Conservation (phyloP, 1,140 invertebrate species). For the Drosophila ananassae region DNA sequence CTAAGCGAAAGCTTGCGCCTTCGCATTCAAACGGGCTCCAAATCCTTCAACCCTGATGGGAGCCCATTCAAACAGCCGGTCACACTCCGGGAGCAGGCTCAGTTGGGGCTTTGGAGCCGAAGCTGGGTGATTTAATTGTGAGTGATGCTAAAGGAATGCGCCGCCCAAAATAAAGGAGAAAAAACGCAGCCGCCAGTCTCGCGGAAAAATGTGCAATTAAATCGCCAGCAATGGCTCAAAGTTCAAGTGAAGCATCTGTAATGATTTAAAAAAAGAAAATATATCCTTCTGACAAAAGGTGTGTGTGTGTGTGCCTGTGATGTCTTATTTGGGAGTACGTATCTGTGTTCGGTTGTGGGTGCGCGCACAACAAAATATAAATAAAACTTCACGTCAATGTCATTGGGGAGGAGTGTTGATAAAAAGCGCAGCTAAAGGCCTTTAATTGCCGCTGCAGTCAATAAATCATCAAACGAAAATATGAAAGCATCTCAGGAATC, state of each 20-base stretch:
- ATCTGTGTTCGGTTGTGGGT: slow-evolving; percentile 30
- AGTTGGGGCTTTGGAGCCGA: slow-evolving; percentile 9
- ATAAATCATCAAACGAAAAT: slow-evolving; percentile 82
- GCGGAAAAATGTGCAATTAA: slow-evolving; percentile 39
- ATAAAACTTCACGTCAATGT: slow-evolving; percentile 75
- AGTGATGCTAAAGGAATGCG: slow-evolving; percentile 44
- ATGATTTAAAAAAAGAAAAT: slow-evolving; percentile 16
- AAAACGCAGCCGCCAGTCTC: slow-evolving; percentile 22
- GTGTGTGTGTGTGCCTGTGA: slow-evolving; percentile 17
- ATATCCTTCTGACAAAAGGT: slow-evolving; percentile 36
- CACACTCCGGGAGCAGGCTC: slow-evolving; percentile 35
- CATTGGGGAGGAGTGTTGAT: slow-evolving; percentile 73
- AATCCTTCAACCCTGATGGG: slow-evolving; percentile 33
- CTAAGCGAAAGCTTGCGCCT: slow-evolving; percentile 8
- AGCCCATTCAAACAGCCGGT: slow-evolving; percentile 24
- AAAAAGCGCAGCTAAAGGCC: slow-evolving; percentile 78
- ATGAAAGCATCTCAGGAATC: slow-evolving; percentile 80
- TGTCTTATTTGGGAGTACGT: slow-evolving; percentile 10
- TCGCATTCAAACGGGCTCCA: slow-evolving; percentile 20
- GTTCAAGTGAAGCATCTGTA: slow-evolving; percentile 31
- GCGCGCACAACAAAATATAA: slow-evolving; percentile 75
- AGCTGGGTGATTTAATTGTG: slow-evolving; percentile 18
- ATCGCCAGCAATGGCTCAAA: slow-evolving; percentile 18
- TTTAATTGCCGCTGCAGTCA: slow-evolving; percentile 80
- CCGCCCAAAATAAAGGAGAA: slow-evolving; percentile 21